phyloP scores from a whole-genome alignment of 2,113 vertebrate genomes.

The Circaetus cinerascens region DNA sequence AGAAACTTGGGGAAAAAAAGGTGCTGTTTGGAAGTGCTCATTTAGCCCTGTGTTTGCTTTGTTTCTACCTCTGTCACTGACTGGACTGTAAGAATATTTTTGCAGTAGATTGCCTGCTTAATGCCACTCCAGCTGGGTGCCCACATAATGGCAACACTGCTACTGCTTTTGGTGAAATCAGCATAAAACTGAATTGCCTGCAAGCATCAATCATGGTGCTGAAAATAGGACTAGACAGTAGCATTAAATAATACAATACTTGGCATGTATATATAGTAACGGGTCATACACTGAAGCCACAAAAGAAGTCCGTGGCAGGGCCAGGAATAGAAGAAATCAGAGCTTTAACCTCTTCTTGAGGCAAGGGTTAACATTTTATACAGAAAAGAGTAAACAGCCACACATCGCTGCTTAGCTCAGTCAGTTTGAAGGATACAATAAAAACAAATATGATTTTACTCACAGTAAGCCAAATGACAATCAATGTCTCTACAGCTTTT shows the following conservation, averaged over 20 bases:
- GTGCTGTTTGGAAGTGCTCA: not conserved
- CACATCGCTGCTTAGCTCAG: not conserved
- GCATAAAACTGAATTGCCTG: not conserved
- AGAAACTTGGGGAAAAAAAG: not conserved
- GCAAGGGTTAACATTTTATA: not conserved
- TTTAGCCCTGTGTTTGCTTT: not conserved
- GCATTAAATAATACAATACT: conserved; percentile 5
- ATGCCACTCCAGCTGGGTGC: not conserved
- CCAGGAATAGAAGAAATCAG: not conserved
- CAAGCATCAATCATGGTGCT: not conserved
- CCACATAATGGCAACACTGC: not conserved
- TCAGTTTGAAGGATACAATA: not conserved
- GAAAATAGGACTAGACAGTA: conserved; percentile 3
- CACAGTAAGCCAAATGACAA: not conserved
- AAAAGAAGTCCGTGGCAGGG: not conserved
- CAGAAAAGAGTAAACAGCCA: not conserved
- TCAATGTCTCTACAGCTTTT: not conserved
- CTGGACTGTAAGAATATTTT: not conserved
- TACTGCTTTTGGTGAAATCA: not conserved
- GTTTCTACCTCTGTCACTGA: not conserved
- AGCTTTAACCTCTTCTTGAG: not conserved
- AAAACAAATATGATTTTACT: not conserved
- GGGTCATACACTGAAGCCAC: not conserved
- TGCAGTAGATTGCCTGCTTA: not conserved
- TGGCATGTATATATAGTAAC: not conserved